These are phyloP conservation scores for Malurus splendens DNA, from an alignment of 2,797 vertebrate species.

Conservation along the genomic window DNA sequence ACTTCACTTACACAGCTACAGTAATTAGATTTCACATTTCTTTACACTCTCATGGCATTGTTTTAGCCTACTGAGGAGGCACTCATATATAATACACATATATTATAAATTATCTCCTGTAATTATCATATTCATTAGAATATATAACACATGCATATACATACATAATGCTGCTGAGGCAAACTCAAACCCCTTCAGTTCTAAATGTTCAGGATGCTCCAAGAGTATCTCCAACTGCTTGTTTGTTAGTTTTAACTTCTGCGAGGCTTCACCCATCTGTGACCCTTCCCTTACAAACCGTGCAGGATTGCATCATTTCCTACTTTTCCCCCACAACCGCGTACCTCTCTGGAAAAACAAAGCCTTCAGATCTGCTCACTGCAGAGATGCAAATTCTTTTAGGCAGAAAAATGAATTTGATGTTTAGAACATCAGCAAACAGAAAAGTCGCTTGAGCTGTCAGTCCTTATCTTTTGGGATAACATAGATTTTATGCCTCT, in stretches of 20 bases:
- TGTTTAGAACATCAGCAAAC: slow-evolving; percentile 10
- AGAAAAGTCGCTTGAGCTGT: background rate
- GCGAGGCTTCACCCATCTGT: background rate
- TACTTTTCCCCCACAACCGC: background rate
- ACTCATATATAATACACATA: slow-evolving; percentile 29
- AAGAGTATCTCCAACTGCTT: background rate
- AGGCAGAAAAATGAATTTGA: background rate
- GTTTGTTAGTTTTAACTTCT: background rate
- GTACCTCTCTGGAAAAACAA: background rate
- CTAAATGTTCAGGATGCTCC: background rate
- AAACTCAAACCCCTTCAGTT: background rate
- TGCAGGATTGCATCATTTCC: background rate
- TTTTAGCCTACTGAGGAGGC: slow-evolving; percentile 33
- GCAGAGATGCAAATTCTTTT: slow-evolving; percentile 35
- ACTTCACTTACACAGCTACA: slow-evolving; percentile 50
- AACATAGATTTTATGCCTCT: slow-evolving; percentile 27
- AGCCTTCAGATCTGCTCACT: background rate
- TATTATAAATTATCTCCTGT: slow-evolving; percentile 29
- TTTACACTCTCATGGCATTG: slow-evolving; percentile 41
- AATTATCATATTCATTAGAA: slow-evolving; percentile 41
- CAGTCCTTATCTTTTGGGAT: slow-evolving; percentile 1
- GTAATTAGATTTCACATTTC: slow-evolving; percentile 60
- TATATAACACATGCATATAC: background rate
- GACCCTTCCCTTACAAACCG: background rate
- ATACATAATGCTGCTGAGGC: background rate